Percentiles rank a stretch among this genome's conserved stretches.
These are phyloP conservation scores for Galerucella pusilla DNA, from an alignment of 2,888 invertebrate genomes.

Conservation along the genomic window DNA sequence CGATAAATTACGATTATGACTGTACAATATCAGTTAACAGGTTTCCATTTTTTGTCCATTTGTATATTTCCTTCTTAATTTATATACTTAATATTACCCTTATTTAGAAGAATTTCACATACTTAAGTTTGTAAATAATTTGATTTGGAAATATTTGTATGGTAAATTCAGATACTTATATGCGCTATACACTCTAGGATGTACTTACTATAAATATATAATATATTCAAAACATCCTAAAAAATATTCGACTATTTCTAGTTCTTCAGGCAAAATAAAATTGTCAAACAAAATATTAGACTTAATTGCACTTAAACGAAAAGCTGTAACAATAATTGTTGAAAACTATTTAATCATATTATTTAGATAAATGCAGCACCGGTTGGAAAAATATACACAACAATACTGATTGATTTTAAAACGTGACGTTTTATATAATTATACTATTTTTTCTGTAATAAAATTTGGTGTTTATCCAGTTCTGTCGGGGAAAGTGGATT, in stretches of 20 bases:
- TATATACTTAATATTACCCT: background rate
- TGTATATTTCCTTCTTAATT: background rate
- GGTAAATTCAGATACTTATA: conserved; percentile 8
- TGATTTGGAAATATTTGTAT: background rate
- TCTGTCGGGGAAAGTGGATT: no score
- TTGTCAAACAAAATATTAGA: conserved; percentile 6
- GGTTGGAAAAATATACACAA: background rate
- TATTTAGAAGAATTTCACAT: background rate
- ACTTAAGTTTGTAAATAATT: background rate
- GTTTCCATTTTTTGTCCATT: background rate
- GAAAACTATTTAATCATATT: conserved; percentile 26
- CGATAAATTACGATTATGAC: no score
- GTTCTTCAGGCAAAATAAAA: conserved; percentile 21
- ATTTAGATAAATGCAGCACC: background rate
- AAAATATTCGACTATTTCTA: conserved; percentile 16
- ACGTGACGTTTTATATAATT: no score
- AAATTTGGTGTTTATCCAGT: no score
- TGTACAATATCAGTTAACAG: no score
- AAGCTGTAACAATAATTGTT: conserved; percentile 33
- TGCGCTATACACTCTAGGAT: background rate
- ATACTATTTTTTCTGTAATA: no score
- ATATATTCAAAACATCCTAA: background rate
- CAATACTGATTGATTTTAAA: no score
- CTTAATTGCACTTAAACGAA: conserved; percentile 21
- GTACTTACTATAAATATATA: background rate